Base-by-base conservation (phyloP, 2,797 vertebrate genomes). In the Coreius guichenoti region DNA sequence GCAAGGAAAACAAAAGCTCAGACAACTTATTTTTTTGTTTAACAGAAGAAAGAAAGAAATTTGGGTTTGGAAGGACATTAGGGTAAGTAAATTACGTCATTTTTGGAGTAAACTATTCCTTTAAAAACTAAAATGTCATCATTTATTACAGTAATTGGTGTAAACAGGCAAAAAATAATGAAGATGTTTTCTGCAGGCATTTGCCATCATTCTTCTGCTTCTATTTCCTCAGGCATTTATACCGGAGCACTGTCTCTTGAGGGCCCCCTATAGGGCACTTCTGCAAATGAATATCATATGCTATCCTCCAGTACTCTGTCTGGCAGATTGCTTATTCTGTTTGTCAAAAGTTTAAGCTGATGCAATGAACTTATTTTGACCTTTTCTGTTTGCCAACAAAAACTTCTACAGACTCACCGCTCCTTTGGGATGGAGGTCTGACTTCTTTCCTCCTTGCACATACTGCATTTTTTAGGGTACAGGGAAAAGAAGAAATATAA, bases 291-390 rank as follows among this genome's bases (percentile, higher is more conserved):
- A 85, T 76, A 86, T 33, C 45, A 65, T 17, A 84, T 45, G 5
- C 70, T 54, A 23, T 86, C 80, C 69, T 70, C 74, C 75, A 80
- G 78, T 67, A 83, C 16, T 68, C 51, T 56, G 58, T 68, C 56
- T 49, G 13, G 74, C 26, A 86, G 61, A 23, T 19, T 61, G 16
- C n/a, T 78, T 84, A 78, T 84, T 78, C 82, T 78, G 26, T 84
- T 84, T 78, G 82, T 78, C 74, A 70, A 84, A 84, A 84, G 74
- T 78, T 84, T 84, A 84, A 78, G 65, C 82, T 84, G 82, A 84
- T 84, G 82, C 49, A 84, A 84, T 84, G 65, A 84, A 84, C 74
- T 84, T 69, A 56, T 77, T 56, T 54, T 84, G 74, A 84, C 82
- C 82, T 84, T 33, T 84, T 61, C n/a, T n/a, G 63, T 69, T 84